Base-by-base conservation (phyloP, 2,888 invertebrate genomes). In the Apeira syringaria region DNA sequence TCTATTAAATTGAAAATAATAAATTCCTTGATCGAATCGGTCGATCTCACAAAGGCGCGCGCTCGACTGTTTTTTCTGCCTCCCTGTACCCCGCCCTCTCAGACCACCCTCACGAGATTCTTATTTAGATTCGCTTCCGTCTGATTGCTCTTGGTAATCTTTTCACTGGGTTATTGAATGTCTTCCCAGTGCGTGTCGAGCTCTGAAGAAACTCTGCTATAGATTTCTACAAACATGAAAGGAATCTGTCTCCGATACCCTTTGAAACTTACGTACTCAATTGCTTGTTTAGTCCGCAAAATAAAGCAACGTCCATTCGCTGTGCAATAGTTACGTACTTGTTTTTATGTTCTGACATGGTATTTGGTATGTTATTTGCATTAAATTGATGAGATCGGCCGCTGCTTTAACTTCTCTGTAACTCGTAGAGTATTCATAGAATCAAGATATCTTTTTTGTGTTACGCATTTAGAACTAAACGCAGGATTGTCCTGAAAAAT, bases 111-210 rank as follows among this genome's bases (percentile, higher is more conserved):
- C 82, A 80, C 82, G 83, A 89, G 89, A 89, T 89, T 89, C 88
- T 88, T 89, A 89, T 89, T 89, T 89, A 89, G 89, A 89, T 89
- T 88, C 86, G 87, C 89, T 88, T 89, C 87, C 88, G 86, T 86
- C 87, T 89, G 89, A 89, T 89, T 88, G 88, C 89, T 87, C 87
- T 84, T 80, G 76, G 87, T 89, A 87, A 89, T 89, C 88, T 89
- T 89, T 89, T 86, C 87, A 83, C 85, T 85, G 74, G 80, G 84
- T 89, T 88, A 88, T 89, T 88, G 89, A 88, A 88, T 87, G 86
- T 85, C 85, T 85, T 84, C 80, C 74, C 83, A 75, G 84, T 82
- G 85, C 84, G 83, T 85, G 81, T 77, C 71, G 81, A 76, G 68
- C 67, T 70, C 66, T 67, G 66, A 67, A 73, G 64, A 63, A 74